Base-by-base conservation (phyloP, 2,888 invertebrate genomes). In the Oxyscelio sp. region DNA sequence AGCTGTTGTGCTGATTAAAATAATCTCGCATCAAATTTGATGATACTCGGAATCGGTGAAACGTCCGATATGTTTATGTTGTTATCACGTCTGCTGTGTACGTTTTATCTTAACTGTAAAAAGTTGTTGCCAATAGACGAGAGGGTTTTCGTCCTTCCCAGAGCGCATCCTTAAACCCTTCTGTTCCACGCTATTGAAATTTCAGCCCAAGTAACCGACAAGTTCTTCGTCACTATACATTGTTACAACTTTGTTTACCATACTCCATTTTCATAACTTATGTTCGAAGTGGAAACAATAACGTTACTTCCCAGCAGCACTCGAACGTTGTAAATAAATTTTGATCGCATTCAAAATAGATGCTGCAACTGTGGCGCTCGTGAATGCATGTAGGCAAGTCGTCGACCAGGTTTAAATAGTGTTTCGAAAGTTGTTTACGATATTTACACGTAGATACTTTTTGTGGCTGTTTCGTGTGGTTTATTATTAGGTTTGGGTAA, bases 391-490 rank as follows among this genome's bases (percentile, higher is more conserved):
- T 21, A 11, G 31, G 15, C 45, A 74, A 75, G 48, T 66, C 66
- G 50, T n/a, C n/a, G n/a, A 27, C 4, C 27, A n/a, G 66, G 74
- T 74, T 81, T 74, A 81, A 81, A 74, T 68, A 48, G 45, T 54
- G 73, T 61, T 74, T 68, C 45, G 43, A 74, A 81, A 74, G 68
- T 81, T 79, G 71, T 79, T 81, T 74, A 74, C 45, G 73, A 74
- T 66, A 74, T 74, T 61, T 73, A 61, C 22, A 40, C 48, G 15
- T 22, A 24, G 31, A 17, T 27, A 34, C 19, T 27, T 61, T 68
- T 78, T 78, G 38, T 58, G n/a, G 19, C 22, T 34, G 19, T 9
- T 27, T 8, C 15, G 1, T 1, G 45, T 6, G 61, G 40, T 40
- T 52, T 52, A 31, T 54, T 63, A 50, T 74, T 52, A 15, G 31